phyloP scores from a whole-genome alignment of 1,140 invertebrate species.

The Megathymus violae region DNA sequence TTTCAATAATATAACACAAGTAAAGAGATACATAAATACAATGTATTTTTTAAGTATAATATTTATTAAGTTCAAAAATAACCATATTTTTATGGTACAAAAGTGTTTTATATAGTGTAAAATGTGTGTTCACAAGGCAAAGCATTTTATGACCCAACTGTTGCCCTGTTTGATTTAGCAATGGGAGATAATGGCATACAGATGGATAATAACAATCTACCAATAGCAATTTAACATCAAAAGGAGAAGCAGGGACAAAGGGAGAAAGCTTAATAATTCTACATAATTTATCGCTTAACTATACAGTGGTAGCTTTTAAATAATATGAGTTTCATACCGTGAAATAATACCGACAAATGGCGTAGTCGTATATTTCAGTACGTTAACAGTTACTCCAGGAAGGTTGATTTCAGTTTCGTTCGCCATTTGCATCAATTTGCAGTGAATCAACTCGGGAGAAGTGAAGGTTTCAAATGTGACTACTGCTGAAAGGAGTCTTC shows the following conservation, averaged over 20 bases:
- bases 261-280: neutral
- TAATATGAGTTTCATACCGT: too few relatives aligned
- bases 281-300: neutral
- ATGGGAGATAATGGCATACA: slow-evolving; percentile 8
- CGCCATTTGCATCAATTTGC: slow-evolving; percentile 27
- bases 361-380: neutral
- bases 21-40: too few relatives aligned
- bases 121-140: neutral
- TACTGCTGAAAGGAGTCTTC: slow-evolving; percentile 8
- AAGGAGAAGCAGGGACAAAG: slow-evolving; percentile 1
- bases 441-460: slow-evolving; percentile 2
- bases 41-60: too few relatives aligned
- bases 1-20: too few relatives aligned
- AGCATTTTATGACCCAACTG: slow-evolving; percentile 19
- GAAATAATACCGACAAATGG: neutral
- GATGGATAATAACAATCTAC: neutral
- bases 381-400: slow-evolving; percentile 22
- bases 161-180: slow-evolving; percentile 13
- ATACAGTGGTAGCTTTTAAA: too few relatives aligned
- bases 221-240: slow-evolving; percentile 4
- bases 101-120: neutral
- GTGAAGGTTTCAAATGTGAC: neutral
- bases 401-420: slow-evolving; percentile 15
- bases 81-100: neutral
- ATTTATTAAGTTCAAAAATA: neutral